These are phyloP conservation scores for Drosophila sucinea DNA, from an alignment of 1,140 invertebrate species.

Conservation along the genomic window DNA sequence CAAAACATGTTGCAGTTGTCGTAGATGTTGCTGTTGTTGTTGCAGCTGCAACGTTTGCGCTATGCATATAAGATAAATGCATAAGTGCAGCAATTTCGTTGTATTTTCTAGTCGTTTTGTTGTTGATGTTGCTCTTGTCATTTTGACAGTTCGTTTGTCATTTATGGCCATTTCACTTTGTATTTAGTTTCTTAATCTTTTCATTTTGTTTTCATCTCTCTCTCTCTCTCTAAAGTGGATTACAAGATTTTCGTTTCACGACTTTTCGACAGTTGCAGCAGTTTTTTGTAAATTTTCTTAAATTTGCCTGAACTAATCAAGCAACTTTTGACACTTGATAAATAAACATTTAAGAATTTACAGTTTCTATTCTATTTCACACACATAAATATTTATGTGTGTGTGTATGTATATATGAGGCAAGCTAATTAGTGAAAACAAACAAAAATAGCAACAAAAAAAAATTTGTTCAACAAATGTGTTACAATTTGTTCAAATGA, in stretches of 20 bases:
- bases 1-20: constrained; percentile 54
- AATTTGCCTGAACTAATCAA: constrained; percentile 35
- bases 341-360: constrained; percentile 68
- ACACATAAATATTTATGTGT: constrained; percentile 11
- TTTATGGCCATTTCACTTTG: constrained; percentile 57
- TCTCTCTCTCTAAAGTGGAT: constrained; percentile 19
- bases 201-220: constrained; percentile 31
- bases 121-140: constrained; percentile 50
- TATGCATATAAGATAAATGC: constrained; percentile 71
- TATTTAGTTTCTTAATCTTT: constrained; percentile 38
- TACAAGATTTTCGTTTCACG: not conserved
- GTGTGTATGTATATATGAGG: constrained; percentile 24
- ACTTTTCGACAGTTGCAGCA: constrained; percentile 37
- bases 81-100: constrained; percentile 61
- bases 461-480: constrained; percentile 44
- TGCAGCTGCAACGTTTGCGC: constrained; percentile 60
- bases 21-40: constrained; percentile 21
- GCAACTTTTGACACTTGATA: constrained; percentile 65
- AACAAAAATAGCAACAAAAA: constrained; percentile 51
- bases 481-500: constrained; percentile 59
- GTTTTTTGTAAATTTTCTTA: not conserved
- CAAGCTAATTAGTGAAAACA: constrained; percentile 66
- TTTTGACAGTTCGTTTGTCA: constrained; percentile 80
- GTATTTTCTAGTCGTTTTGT: constrained; percentile 9
- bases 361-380: constrained; percentile 38